Evolutionary conservation across 2,888 invertebrate species (phyloP), one percentile per base, ranked within the genome.

Genomic region (Thalpophila matura): DNA sequence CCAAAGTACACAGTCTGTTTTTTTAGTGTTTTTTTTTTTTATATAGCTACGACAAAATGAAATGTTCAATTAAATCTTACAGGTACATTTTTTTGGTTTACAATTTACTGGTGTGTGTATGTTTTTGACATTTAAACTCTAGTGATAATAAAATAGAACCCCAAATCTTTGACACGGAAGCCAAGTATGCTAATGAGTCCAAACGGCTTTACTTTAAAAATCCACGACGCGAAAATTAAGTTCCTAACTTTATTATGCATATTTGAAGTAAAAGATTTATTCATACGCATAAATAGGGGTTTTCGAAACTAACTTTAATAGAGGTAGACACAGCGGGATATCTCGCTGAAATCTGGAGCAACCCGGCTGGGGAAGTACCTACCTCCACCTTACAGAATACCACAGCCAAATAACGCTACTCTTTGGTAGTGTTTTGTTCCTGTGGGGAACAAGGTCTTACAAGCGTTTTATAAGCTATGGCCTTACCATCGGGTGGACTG

Each of bases 241-340:
- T 73, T 58, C 7, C 12, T n/a, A 58, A 73, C 38, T 73, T 62
- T 47, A 61, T 29, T 49, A 45, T 58, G 63, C 74, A 56, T 63
- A 59, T 49, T 57, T 31, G 24, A 58, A 24, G 14, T 46, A 22
- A 50, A 70, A 56, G 63, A n/a, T 51, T 67, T 61, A 54, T 45
- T 45, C 6, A 20, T 2, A 42, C 31, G 43, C 45, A 10, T 58
- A 38, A 58, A 68, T 63, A 67, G 63, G 9, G 14, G 7, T 55
- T 33, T 33, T 12, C 14, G 2, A 40, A 65, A 45, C 55, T 33
- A 14, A 6, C 33, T 14, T 33, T 33, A 6, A 33, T 14, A 14
- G 2, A 7, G 7, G 3, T 14, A 14, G 6, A 33, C n/a, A n/a
- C n/a, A n/a, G n/a, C n/a, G n/a, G n/a, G n/a, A n/a, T n/a, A n/a